Evolutionary conservation across 2,888 invertebrate genomes (phyloP), one percentile per base, ranked within the genome.

Genomic region (Athalia rosae): DNA sequence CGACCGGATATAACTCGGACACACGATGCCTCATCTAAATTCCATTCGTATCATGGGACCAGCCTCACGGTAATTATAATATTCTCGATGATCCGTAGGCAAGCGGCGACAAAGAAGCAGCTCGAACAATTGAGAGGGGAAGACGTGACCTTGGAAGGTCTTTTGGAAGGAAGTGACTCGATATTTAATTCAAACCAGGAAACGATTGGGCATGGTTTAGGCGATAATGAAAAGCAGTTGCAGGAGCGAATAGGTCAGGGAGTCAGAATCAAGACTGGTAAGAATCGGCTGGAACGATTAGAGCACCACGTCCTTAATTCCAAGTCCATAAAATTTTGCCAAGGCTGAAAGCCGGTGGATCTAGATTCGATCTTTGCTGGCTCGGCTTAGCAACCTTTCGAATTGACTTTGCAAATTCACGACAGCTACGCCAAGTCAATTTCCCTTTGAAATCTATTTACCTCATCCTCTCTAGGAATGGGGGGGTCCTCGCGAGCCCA

Each of bases 101-200:
- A 89, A 87, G 90, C 91, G 77, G 91, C 91, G 28, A 91, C 93
- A 79, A 90, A 91, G 81, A 90, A 91, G 79, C 91, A 93, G 85
- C 90, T 93, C 63, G 93, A 93, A 79, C 92, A 92, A 83, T 87
- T 93, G 82, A 89, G 91, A 76, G 89, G 91, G 28, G 92, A 93
- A 80, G 93, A 93, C 77, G 89, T 88, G n/a, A 90, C 89, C 80
- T 89, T 90, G 77, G 91, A 91, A 78, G 90, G 90, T 69, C 90
- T 90, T 79, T 89, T 90, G 82, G 90, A 91, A 79, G 87, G 87
- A 4, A 89, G 87, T 73, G 89, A 89, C 79, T 88, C 88, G n/a
- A 89, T 90, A 79, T 88, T 89, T 47, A 85, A 86, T 0, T 85
- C 85, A 13, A 89, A 89, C 81, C 88, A 89, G 45, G 88, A 87